Conservation (phyloP, 2,113 vertebrate species). For the Eublepharis macularius region DNA sequence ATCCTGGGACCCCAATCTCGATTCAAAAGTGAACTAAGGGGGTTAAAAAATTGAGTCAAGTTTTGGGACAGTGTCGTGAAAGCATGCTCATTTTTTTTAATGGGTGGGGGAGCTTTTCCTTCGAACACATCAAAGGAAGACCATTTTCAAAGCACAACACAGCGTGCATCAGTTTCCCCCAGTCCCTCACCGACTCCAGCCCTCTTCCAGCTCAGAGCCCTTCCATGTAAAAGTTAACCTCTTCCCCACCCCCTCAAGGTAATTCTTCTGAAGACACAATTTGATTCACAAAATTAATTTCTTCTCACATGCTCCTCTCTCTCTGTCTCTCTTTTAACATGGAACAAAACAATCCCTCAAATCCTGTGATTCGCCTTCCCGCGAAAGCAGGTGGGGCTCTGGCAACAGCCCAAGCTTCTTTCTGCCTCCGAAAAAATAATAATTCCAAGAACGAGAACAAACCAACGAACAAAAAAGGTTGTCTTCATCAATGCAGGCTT, state of each 20-base stretch:
- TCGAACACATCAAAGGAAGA: not conserved
- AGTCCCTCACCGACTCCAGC: constrained; percentile 36
- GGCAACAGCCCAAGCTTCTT: constrained; percentile 35
- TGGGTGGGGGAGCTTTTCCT: too few relatives aligned
- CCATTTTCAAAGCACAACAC: not conserved
- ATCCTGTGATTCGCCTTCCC: constrained; percentile 70
- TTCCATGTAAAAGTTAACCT: constrained; percentile 59
- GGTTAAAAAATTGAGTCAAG: too few relatives aligned
- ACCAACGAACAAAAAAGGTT: not conserved
- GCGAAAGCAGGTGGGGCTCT: constrained; percentile 63
- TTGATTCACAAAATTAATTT: constrained; percentile 60
- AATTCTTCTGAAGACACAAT: constrained; percentile 58
- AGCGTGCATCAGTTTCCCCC: not conserved
- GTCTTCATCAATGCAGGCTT: too few relatives aligned
- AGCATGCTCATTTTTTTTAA: too few relatives aligned
- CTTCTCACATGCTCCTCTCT: constrained; percentile 59
- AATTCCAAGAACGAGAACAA: not conserved
- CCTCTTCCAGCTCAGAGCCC: constrained; percentile 54
- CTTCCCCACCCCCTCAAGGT: constrained; percentile 31
- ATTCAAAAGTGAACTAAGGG: too few relatives aligned
- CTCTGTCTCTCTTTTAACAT: constrained; percentile 38
- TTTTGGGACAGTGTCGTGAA: too few relatives aligned
- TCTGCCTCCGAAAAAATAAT: constrained; percentile 23
- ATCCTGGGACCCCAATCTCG: too few relatives aligned
- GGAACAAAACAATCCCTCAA: constrained; percentile 68